These are phyloP conservation scores for Gadopsis marmoratus DNA, from an alignment of 2,797 vertebrate species.

Conservation along the genomic window DNA sequence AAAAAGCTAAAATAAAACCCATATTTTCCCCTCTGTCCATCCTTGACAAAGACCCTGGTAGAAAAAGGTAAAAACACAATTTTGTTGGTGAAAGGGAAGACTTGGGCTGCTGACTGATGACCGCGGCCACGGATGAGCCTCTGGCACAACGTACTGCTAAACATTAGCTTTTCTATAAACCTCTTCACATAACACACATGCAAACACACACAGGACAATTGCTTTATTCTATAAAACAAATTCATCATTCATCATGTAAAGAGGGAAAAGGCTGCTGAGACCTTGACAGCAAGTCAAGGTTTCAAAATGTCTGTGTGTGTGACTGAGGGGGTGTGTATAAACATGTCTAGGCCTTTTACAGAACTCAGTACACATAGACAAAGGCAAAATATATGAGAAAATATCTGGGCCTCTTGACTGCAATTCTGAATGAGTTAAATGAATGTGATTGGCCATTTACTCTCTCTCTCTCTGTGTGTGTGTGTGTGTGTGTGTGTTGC, in stretches of 20 bases:
- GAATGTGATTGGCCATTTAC: background rate
- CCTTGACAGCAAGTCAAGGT: slow-evolving; percentile 54
- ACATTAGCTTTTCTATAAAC: slow-evolving; percentile 31
- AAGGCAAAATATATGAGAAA: slow-evolving; percentile 26
- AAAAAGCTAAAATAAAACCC: slow-evolving; percentile 3
- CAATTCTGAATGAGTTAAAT: slow-evolving; percentile 4
- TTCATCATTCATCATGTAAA: slow-evolving; percentile 23
- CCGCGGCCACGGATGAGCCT: slow-evolving; percentile 49
- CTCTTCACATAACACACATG: slow-evolving; percentile 19
- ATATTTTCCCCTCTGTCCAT: background rate
- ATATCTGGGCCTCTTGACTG: slow-evolving; percentile 7
- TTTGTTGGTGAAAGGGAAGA: slow-evolving; percentile 44
- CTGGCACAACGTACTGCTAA: slow-evolving; percentile 17
- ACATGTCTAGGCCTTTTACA: slow-evolving; percentile 29
- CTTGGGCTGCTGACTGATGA: slow-evolving; percentile 20
- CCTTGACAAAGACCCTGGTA: slow-evolving; percentile 38
- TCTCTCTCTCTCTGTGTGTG: slow-evolving; percentile 69
- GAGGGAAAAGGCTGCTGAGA: slow-evolving; percentile 46
- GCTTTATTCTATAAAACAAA: slow-evolving; percentile 49
- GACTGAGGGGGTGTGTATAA: slow-evolving; percentile 3
- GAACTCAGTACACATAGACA: slow-evolving; percentile 16
- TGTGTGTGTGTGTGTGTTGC: slow-evolving; percentile 67
- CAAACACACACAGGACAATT: slow-evolving; percentile 27
- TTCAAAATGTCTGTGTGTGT: slow-evolving; percentile 36
- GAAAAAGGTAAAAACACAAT: slow-evolving; percentile 41